Conservation (phyloP, 2,113 vertebrate genomes). For the Thomomys bottae region DNA sequence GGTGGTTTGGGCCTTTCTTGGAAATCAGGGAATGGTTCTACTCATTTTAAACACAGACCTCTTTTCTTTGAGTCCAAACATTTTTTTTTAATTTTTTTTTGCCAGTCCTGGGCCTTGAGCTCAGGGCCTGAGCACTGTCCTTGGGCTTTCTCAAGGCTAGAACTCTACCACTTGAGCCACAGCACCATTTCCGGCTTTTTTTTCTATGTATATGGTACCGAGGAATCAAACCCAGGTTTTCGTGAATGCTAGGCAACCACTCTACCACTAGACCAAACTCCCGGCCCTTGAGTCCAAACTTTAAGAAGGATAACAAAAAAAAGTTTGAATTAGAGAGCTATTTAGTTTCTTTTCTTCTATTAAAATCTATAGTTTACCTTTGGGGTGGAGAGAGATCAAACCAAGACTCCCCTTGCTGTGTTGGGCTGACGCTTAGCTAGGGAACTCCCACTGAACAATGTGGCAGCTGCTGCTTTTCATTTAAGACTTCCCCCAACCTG, state of each 20-base stretch:
- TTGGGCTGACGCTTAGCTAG: fast-evolving
- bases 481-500: background rate
- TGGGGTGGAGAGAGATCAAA: background rate
- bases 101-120: too few relatives aligned
- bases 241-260: too few relatives aligned
- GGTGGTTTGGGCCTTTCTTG: background rate
- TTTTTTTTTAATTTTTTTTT: too few relatives aligned
- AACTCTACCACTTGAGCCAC: too few relatives aligned
- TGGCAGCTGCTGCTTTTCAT: background rate
- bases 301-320: background rate
- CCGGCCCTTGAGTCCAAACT: background rate
- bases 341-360: background rate
- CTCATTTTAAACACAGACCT: background rate
- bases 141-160: too few relatives aligned
- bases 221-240: too few relatives aligned
- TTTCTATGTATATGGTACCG: too few relatives aligned
- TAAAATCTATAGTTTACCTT: background rate
- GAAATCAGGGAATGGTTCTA: background rate
- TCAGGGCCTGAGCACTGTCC: too few relatives aligned
- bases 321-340: background rate
- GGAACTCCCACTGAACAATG: background rate
- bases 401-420: background rate
- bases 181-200: too few relatives aligned
- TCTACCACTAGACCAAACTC: too few relatives aligned
- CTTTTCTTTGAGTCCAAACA: background rate